phyloP scores from a whole-genome alignment of 1,140 invertebrate species.

The Octopus sinensis region DNA sequence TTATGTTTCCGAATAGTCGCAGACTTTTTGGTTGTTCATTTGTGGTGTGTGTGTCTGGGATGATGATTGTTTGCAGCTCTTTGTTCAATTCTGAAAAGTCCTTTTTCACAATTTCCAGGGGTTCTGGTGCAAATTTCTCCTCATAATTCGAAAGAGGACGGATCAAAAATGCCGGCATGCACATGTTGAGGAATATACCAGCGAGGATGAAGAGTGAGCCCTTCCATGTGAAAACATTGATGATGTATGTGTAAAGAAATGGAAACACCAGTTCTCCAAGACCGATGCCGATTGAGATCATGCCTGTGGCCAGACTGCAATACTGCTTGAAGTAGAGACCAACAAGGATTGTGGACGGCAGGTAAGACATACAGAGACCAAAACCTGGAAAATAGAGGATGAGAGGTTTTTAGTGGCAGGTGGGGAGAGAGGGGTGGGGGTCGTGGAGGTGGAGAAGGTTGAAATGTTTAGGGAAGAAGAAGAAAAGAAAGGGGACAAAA shows the following conservation, averaged over 20 bases:
- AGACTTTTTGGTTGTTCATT: background rate
- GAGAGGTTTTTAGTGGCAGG: background rate
- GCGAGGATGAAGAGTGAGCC: slow-evolving; percentile 79
- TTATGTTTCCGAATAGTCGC: slow-evolving; percentile 33
- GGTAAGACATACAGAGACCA: slow-evolving; percentile 40
- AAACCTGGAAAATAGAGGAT: slow-evolving; percentile 32
- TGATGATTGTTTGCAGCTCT: background rate
- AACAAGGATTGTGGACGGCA: slow-evolving; percentile 46
- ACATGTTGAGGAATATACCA: slow-evolving; percentile 73
- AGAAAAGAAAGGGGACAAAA: too few relatives aligned
- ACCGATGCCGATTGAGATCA: slow-evolving; percentile 89
- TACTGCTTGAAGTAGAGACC: slow-evolving; percentile 89
- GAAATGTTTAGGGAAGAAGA: too few relatives aligned
- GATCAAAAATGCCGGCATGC: slow-evolving; percentile 38
- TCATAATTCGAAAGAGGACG: slow-evolving; percentile 14
- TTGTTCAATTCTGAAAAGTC: background rate
- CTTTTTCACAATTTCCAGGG: background rate
- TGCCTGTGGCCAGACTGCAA: slow-evolving; percentile 82
- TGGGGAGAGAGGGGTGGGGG: background rate
- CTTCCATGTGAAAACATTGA: slow-evolving; percentile 72
- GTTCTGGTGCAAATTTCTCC: background rate
- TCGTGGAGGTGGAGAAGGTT: too few relatives aligned
- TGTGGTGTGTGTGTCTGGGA: background rate
- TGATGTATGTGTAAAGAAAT: slow-evolving; percentile 64
- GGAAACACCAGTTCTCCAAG: slow-evolving; percentile 76